A percentile compares a stretch with the other conserved stretches of the same genome.
Evolutionary conservation across 2,113 vertebrate species (phyloP).

Genomic region (Siphamia tubifer): DNA sequence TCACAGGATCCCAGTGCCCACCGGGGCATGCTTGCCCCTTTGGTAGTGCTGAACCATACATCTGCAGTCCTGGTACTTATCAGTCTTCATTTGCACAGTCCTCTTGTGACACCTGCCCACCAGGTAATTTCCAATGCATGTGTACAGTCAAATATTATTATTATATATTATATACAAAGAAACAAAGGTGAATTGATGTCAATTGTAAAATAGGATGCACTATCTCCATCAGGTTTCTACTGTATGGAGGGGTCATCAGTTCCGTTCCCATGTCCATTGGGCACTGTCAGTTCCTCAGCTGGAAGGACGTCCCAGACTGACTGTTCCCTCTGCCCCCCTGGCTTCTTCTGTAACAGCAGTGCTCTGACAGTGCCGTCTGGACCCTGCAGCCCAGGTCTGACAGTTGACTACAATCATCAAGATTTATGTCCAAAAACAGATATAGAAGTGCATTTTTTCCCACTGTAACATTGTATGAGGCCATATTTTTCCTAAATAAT

Average conservation of each 20-base stretch:
- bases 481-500: neutral
- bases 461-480: neutral
- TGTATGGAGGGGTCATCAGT: slow-evolving; percentile 79
- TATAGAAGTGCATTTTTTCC: neutral
- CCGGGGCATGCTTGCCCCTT: slow-evolving; percentile 81
- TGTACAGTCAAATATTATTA: neutral
- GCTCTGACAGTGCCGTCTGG: slow-evolving; percentile 65
- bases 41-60: slow-evolving; percentile 79
- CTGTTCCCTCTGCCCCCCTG: slow-evolving; percentile 78
- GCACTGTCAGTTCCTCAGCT: slow-evolving; percentile 75
- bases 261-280: slow-evolving; percentile 82
- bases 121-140: slow-evolving; percentile 39
- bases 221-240: slow-evolving; percentile 77
- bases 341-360: slow-evolving; percentile 77
- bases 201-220: neutral
- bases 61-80: slow-evolving; percentile 84
- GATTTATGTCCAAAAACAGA: slow-evolving; percentile 2
- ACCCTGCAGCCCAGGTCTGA: slow-evolving; percentile 82
- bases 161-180: neutral
- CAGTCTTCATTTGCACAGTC: slow-evolving; percentile 74
- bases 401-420: neutral
- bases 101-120: slow-evolving; percentile 57
- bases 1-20: slow-evolving; percentile 77
- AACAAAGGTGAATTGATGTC: neutral
- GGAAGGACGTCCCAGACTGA: slow-evolving; percentile 62